These are phyloP conservation scores for Erebia palarica DNA, from an alignment of 2,888 invertebrate genomes.

Conservation along the genomic window DNA sequence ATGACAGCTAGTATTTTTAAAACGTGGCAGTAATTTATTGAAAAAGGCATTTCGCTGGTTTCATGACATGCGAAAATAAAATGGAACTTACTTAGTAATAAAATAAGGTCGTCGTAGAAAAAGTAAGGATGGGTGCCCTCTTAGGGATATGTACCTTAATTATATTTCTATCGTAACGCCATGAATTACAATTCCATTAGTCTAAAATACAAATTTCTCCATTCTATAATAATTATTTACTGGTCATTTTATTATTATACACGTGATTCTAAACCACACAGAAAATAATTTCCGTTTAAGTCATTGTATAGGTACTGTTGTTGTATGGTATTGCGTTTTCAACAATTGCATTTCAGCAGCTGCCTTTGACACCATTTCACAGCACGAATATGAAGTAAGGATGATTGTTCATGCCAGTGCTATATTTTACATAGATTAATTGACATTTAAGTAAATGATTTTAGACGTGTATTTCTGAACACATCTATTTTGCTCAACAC, in stretches of 20 bases:
- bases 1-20: conserved; percentile 4
- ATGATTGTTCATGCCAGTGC: background rate
- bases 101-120: background rate
- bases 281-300: conserved; percentile 1
- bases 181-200: no score
- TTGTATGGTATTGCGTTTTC: background rate
- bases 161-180: no score
- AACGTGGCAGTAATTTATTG: conserved; percentile 9
- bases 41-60: background rate
- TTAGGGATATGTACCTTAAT: no score
- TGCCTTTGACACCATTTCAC: no score
- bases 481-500: background rate
- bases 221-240: no score
- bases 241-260: no score
- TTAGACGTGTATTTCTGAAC: background rate
- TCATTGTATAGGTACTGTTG: background rate
- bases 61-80: conserved; percentile 8
- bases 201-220: no score
- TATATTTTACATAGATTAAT: background rate
- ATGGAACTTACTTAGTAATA: background rate
- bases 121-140: background rate
- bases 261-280: background rate
- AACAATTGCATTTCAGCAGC: background rate
- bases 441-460: background rate
- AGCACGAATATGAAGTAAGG: background rate